These are phyloP conservation scores for Hycleus phaleratus DNA, from an alignment of 1,140 invertebrate species.

Conservation along the genomic window DNA sequence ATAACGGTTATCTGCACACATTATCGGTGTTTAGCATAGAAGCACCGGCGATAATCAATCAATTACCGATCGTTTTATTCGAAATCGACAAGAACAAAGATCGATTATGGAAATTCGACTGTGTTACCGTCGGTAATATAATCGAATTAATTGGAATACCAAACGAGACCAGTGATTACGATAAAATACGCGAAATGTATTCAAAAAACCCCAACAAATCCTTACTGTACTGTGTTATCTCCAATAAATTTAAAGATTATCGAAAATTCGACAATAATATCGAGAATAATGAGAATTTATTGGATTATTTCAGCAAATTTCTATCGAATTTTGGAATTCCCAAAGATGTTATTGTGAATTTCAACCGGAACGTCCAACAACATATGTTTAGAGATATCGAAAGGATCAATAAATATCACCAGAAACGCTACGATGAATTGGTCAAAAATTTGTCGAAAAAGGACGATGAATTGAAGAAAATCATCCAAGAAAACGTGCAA, in stretches of 20 bases:
- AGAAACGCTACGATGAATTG: not conserved
- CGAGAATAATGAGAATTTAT: not conserved
- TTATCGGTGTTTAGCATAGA: conserved; percentile 50
- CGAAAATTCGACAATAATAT: not conserved
- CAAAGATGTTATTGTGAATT: too few species aligned
- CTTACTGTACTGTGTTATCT: conserved; percentile 18
- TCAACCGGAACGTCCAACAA: too few species aligned
- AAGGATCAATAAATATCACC: too few species aligned
- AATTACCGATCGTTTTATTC: conserved; percentile 24
- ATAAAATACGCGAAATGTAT: conserved; percentile 16
- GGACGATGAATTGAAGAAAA: not conserved
- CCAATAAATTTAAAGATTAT: not conserved
- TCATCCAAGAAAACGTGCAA: not conserved
- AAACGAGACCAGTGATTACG: conserved; percentile 15
- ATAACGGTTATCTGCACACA: conserved; percentile 48
- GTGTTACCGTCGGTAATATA: conserved; percentile 22
- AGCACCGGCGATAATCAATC: conserved; percentile 40
- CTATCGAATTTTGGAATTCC: too few species aligned
- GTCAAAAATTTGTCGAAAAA: not conserved
- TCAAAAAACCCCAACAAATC: conserved; percentile 8
- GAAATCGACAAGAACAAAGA: not conserved
- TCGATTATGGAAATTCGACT: conserved; percentile 7
- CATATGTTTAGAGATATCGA: too few species aligned
- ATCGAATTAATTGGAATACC: conserved; percentile 25
- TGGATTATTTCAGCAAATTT: not conserved